A percentile compares a stretch with the other conserved stretches of the same genome.
Evolutionary conservation across 2,797 vertebrate genomes (phyloP).

Genomic region (Pseudochaenichthys georgianus): DNA sequence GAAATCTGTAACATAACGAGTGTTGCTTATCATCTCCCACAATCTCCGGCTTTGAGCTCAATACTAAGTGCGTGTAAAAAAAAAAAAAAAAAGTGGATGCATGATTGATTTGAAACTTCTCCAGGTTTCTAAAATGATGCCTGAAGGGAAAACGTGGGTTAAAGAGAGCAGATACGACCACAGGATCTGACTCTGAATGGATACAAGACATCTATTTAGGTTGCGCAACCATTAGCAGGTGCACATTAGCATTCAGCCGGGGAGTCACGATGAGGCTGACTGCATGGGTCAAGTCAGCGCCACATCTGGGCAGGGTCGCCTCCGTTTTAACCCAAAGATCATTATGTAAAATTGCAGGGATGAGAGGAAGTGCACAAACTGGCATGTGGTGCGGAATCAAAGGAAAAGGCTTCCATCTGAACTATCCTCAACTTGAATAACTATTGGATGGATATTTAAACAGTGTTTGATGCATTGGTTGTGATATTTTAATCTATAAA

Average conservation of each 20-base stretch:
- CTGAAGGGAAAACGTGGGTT: constrained; percentile 47
- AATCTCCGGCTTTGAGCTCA: constrained; percentile 25
- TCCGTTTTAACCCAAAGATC: constrained; percentile 57
- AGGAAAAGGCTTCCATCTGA: constrained; percentile 5
- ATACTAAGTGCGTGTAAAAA: neutral
- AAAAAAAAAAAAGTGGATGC: constrained; percentile 14
- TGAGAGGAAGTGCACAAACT: constrained; percentile 28
- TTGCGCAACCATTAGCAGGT: constrained; percentile 71
- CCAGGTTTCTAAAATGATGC: constrained; percentile 30
- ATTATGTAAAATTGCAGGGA: constrained; percentile 50
- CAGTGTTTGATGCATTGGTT: neutral
- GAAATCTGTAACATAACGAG: constrained; percentile 61
- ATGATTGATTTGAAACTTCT: constrained; percentile 38
- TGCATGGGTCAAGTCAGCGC: constrained; percentile 69
- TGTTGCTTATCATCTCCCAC: constrained; percentile 54
- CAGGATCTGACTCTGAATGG: constrained; percentile 67
- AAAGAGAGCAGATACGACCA: constrained; percentile 46
- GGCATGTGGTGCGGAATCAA: constrained; percentile 26
- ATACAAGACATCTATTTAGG: constrained; percentile 78
- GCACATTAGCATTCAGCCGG: constrained; percentile 82
- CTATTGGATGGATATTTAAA: neutral
- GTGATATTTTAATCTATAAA: neutral
- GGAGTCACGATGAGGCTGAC: constrained; percentile 54
- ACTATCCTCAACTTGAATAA: constrained; percentile 14
- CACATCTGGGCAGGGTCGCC: constrained; percentile 77